phyloP scores from a whole-genome alignment of 2,113 vertebrate species.

The Ophthalmolycus amberensis region DNA sequence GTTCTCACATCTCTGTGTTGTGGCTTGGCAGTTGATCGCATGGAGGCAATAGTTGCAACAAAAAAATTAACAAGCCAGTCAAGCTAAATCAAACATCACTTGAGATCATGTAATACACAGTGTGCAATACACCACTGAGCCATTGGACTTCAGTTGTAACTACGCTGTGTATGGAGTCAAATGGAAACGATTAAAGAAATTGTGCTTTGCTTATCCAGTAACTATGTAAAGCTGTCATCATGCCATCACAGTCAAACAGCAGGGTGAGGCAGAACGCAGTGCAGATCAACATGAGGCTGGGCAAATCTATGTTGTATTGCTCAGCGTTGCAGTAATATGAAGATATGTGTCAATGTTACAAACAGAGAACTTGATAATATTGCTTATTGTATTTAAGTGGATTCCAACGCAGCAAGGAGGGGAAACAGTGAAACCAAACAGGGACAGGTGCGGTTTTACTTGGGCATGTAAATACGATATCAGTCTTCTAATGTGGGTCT shows the following conservation, averaged over 20 bases:
- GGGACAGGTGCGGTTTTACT: neutral
- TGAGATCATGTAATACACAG: constrained; percentile 11
- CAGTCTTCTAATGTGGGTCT: neutral
- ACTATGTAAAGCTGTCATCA: neutral
- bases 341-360: neutral
- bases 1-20: neutral
- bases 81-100: constrained; percentile 17
- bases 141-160: neutral
- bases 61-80: neutral
- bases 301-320: neutral
- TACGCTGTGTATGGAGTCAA: neutral
- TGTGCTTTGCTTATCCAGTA: neutral
- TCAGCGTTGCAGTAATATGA: neutral
- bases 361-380: no score
- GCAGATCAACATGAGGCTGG: neutral
- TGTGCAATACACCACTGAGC: neutral
- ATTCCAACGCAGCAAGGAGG: neutral
- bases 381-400: neutral
- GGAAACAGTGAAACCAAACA: neutral
- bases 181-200: constrained; percentile 1
- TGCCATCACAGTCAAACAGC: neutral
- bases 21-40: neutral
- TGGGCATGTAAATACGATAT: neutral
- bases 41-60: neutral
- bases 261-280: neutral